Evolutionary conservation across 2,113 vertebrate genomes (phyloP).

Genomic region (Rhea americana): DNA sequence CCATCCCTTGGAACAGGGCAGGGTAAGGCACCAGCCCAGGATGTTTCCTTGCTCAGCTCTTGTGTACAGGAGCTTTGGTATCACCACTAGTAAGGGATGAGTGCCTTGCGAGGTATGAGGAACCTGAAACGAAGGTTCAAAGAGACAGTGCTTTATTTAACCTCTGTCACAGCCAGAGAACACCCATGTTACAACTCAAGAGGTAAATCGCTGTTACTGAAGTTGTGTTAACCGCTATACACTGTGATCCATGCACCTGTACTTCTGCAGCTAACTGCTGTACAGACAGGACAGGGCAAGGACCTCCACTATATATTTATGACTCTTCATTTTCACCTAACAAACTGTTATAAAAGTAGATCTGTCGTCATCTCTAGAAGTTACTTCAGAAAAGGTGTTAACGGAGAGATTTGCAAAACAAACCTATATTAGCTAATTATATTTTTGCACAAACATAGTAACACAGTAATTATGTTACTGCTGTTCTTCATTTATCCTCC

Average conservation of each 20-base stretch:
- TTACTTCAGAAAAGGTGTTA: neutral
- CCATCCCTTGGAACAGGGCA: neutral
- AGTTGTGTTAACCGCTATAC: neutral
- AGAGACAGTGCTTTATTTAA: neutral
- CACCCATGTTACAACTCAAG: neutral
- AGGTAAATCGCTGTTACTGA: neutral
- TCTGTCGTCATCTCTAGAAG: neutral
- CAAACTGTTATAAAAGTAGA: neutral
- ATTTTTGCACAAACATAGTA: neutral
- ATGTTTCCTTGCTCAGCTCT: neutral
- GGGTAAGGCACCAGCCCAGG: neutral
- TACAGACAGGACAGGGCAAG: rapidly evolving
- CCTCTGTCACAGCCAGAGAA: neutral
- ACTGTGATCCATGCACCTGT: rapidly evolving
- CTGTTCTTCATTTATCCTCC: neutral
- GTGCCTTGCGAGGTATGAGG: neutral
- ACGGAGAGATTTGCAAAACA: neutral
- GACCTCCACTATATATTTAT: neutral
- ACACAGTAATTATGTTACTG: neutral
- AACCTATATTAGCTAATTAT: neutral
- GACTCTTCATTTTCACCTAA: neutral
- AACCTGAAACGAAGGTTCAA: neutral
- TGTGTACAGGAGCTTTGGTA: neutral
- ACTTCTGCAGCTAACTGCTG: neutral
- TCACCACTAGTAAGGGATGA: neutral